Conservation (phyloP, 2,888 invertebrate species). For the Malachius bipustulatus region DNA sequence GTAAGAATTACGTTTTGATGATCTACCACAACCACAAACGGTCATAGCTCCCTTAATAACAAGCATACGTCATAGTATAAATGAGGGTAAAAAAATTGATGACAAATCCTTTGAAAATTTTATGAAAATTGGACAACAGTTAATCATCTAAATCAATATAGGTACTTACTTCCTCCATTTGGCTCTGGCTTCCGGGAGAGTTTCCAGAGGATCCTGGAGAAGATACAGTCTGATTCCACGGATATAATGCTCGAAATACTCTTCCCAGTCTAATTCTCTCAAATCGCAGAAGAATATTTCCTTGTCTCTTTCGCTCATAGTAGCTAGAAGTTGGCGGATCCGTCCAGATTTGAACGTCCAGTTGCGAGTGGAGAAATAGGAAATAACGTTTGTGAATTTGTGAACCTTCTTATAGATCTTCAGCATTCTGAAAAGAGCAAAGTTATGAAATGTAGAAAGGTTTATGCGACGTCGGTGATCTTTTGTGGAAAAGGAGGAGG, state of each 20-base stretch:
- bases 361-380: conserved; percentile 62
- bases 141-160: neutral
- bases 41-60: too few species aligned
- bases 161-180: conserved; percentile 21
- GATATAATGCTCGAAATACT: conserved; percentile 57
- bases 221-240: conserved; percentile 64
- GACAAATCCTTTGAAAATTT: too few species aligned
- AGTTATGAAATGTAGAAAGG: too few species aligned
- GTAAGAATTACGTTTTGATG: too few species aligned
- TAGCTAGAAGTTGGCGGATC: conserved; percentile 44
- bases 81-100: too few species aligned
- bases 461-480: too few species aligned
- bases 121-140: too few species aligned
- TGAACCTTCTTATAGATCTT: conserved; percentile 71
- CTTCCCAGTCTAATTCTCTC: conserved; percentile 59
- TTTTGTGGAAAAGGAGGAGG: too few species aligned
- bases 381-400: conserved; percentile 58
- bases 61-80: too few species aligned
- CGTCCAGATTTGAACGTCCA: conserved; percentile 59
- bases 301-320: conserved; percentile 39
- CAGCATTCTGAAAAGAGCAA: conserved; percentile 48
- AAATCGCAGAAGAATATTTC: conserved; percentile 66
- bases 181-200: conserved; percentile 45
- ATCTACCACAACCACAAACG: too few species aligned
- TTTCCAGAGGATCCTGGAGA: conserved; percentile 64